These are phyloP conservation scores for Balanococcus diminutus DNA, from an alignment of 2,888 invertebrate genomes.

Conservation along the genomic window DNA sequence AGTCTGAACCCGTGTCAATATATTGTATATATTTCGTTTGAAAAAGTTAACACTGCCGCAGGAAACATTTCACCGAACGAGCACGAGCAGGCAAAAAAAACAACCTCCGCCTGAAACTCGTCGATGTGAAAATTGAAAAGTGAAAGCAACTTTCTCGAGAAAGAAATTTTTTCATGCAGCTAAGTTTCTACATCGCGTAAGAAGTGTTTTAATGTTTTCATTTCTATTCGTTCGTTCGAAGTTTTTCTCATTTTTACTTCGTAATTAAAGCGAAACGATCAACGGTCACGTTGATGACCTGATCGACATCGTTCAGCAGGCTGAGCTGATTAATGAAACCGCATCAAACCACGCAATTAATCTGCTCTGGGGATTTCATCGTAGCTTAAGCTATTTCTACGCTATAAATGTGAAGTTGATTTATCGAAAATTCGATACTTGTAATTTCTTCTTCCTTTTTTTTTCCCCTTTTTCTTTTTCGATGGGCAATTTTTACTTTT, in stretches of 20 bases:
- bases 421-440: background rate
- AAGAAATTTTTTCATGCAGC: background rate
- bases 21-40: background rate
- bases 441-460: background rate
- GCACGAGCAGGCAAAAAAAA: background rate
- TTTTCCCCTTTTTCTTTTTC: too few relatives aligned
- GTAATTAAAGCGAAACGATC: background rate
- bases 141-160: background rate
- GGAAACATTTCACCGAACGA: constrained; percentile 3
- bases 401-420: background rate
- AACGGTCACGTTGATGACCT: background rate
- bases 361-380: background rate
- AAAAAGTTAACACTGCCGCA: constrained; percentile 19
- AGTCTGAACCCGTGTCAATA: background rate
- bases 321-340: background rate
- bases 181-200: background rate
- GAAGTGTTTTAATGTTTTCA: background rate
- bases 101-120: background rate
- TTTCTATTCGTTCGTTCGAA: background rate
- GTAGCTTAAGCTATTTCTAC: background rate
- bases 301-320: background rate
- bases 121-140: background rate
- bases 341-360: background rate
- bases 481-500: too few relatives aligned
- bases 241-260: background rate